Evolutionary conservation across 2,113 vertebrate genomes (phyloP).

Genomic region (Asarcornis scutulata): DNA sequence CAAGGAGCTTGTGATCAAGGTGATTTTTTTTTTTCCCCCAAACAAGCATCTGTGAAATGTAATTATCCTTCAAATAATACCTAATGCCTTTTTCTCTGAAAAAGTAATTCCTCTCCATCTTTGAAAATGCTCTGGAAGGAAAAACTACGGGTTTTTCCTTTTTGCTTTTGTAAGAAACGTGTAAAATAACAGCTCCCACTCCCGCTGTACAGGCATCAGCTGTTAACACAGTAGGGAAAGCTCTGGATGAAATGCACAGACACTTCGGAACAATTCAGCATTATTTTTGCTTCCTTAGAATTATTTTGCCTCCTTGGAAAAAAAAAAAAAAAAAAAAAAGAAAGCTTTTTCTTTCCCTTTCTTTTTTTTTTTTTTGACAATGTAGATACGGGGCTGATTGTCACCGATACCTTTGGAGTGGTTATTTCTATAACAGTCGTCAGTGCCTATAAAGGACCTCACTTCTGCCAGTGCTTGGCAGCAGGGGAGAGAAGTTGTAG

Average conservation of each 20-base stretch:
- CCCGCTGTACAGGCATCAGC: conserved; percentile 22
- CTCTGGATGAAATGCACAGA: conserved; percentile 38
- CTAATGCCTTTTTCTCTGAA: conserved; percentile 37
- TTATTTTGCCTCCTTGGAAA: not conserved
- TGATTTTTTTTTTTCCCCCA: not conserved
- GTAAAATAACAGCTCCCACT: conserved; percentile 43
- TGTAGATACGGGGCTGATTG: conserved; percentile 54
- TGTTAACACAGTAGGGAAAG: conserved; percentile 35
- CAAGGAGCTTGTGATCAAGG: conserved; percentile 6
- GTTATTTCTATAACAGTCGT: conserved; percentile 47
- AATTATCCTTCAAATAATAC: conserved; percentile 48
- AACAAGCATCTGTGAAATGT: conserved; percentile 13
- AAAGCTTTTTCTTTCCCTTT: not conserved
- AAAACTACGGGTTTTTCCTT: conserved; percentile 36
- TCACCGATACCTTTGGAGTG: not conserved
- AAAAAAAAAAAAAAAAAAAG: not conserved
- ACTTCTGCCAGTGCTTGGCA: conserved; percentile 27
- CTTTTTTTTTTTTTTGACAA: not conserved
- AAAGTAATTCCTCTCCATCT: conserved; percentile 20
- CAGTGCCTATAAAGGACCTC: conserved; percentile 23
- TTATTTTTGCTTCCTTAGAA: conserved; percentile 42
- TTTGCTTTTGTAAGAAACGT: conserved; percentile 41
- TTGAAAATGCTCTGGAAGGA: conserved; percentile 49
- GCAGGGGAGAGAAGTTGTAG: not conserved
- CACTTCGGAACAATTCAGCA: conserved; percentile 2